phyloP scores from a whole-genome alignment of 2,113 vertebrate species.

The Cynocephalus volans region DNA sequence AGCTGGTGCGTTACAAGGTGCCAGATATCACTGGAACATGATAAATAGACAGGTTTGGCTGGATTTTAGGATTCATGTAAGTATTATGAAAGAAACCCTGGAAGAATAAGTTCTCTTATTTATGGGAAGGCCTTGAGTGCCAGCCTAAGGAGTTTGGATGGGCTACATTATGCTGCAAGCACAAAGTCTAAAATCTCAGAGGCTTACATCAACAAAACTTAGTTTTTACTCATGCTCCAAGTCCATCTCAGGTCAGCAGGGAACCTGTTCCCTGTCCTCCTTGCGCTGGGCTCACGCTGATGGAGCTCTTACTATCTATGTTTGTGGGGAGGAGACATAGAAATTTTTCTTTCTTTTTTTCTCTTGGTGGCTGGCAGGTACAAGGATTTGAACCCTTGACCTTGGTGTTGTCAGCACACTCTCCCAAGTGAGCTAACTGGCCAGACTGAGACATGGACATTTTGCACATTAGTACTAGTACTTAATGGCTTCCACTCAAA shows the following conservation, averaged over 20 bases:
- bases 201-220: background rate
- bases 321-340: too few relatives aligned
- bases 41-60: background rate
- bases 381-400: too few relatives aligned
- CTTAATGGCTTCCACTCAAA: background rate
- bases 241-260: background rate
- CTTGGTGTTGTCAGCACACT: too few relatives aligned
- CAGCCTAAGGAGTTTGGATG: background rate
- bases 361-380: too few relatives aligned
- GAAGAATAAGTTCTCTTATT: background rate
- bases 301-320: background rate
- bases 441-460: background rate
- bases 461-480: background rate
- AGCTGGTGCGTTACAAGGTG: background rate
- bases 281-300: background rate
- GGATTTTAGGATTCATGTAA: background rate
- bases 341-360: too few relatives aligned
- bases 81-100: background rate
- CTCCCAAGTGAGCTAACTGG: too few relatives aligned
- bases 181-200: background rate
- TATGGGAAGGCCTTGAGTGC: background rate
- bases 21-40: background rate
- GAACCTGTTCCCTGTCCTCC: background rate
- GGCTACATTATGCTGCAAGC: background rate
- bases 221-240: background rate